Conservation (phyloP, 2,113 vertebrate genomes). For the Rallus limicola region DNA sequence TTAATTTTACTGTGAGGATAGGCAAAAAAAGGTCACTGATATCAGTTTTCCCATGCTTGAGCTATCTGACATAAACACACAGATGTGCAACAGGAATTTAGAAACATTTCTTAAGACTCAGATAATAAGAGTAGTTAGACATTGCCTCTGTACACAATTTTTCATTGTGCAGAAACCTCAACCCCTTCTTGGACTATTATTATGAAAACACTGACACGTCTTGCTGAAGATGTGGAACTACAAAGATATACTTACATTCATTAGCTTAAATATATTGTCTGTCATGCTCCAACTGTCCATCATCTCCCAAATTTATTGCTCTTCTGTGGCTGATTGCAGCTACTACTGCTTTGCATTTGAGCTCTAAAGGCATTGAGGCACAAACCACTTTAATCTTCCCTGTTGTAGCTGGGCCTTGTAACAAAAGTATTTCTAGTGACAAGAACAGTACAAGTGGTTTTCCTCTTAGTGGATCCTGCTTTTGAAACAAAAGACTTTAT, state of each 20-base stretch:
- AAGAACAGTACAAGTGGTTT: background rate
- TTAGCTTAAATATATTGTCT: background rate
- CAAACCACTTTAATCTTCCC: background rate
- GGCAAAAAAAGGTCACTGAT: background rate
- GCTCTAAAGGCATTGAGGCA: background rate
- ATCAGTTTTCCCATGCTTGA: background rate
- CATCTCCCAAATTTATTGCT: background rate
- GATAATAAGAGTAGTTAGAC: background rate
- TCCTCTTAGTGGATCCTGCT: background rate
- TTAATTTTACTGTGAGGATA: background rate
- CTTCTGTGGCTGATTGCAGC: background rate
- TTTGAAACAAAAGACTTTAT: background rate
- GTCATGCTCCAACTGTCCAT: background rate
- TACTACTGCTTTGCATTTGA: background rate
- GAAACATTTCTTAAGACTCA: background rate
- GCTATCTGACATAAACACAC: background rate
- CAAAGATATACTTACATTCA: background rate
- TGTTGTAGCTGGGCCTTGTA: background rate
- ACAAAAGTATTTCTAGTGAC: background rate
- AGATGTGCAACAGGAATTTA: background rate
- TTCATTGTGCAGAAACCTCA: background rate
- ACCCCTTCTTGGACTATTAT: background rate
- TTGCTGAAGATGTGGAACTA: background rate
- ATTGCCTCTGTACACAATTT: background rate
- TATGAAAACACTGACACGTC: background rate